These are phyloP conservation scores for Leucophenga maculata DNA, from an alignment of 2,888 invertebrate genomes.

Conservation along the genomic window DNA sequence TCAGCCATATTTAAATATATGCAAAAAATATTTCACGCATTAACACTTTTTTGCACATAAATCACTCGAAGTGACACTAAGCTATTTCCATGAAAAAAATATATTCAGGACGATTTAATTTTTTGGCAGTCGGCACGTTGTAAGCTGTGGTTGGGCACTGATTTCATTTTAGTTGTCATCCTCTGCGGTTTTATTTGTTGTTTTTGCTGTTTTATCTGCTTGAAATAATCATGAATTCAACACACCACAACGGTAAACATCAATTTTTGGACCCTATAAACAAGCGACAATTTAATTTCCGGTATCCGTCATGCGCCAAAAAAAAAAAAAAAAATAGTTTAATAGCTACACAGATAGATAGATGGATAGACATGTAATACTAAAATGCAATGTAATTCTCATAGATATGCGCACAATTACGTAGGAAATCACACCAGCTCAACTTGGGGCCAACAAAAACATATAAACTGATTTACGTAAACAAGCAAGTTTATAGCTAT, in stretches of 20 bases:
- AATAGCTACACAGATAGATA: background rate
- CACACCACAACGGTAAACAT: conserved; percentile 37
- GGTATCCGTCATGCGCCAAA: conserved; percentile 31
- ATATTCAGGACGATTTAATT: too few species aligned
- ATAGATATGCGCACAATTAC: too few species aligned
- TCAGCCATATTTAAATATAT: too few species aligned
- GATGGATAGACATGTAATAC: background rate
- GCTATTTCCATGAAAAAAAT: background rate
- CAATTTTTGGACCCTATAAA: conserved; percentile 46
- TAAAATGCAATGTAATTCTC: too few species aligned
- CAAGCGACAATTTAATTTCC: conserved; percentile 61
- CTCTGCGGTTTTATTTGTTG: background rate
- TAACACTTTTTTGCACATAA: conserved; percentile 13
- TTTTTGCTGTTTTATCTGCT: background rate
- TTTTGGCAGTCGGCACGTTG: background rate
- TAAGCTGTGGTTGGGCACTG: background rate
- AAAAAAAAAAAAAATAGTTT: background rate
- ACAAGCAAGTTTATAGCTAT: too few species aligned
- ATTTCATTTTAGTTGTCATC: background rate
- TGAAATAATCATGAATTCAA: conserved; percentile 32
- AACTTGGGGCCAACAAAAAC: too few species aligned
- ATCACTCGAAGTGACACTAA: conserved; percentile 9
- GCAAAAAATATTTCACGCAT: conserved; percentile 1
- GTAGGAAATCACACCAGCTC: too few species aligned
- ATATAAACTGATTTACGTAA: too few species aligned